phyloP scores from a whole-genome alignment of 2,797 vertebrate species.

The Cynodonichthys magdalenae region DNA sequence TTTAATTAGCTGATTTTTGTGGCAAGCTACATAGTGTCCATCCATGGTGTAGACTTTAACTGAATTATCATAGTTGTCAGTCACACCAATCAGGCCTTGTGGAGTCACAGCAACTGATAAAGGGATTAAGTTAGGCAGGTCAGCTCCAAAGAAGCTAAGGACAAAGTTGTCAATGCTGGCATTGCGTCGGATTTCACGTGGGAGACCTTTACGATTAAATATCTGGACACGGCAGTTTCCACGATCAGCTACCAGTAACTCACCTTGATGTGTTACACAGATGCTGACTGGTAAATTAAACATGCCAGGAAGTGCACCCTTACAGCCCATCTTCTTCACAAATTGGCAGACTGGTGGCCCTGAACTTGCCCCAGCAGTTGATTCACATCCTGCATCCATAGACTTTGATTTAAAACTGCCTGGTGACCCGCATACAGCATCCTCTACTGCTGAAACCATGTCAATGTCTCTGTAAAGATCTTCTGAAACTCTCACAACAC shows the following conservation, averaged over 20 bases:
- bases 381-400: conserved; percentile 74
- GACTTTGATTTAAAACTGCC: conserved; percentile 86
- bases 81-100: conserved; percentile 93
- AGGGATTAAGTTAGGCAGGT: conserved; percentile 92
- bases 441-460: conserved; percentile 80
- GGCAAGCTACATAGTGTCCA: conserved; percentile 93
- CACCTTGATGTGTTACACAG: conserved; percentile 88
- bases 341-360: conserved; percentile 89
- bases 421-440: conserved; percentile 75
- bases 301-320: conserved; percentile 92
- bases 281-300: conserved; percentile 96
- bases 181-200: conserved; percentile 94
- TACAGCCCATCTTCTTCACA: conserved; percentile 96
- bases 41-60: conserved; percentile 97
- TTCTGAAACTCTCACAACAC: conserved; percentile 47
- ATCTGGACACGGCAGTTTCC: conserved; percentile 96
- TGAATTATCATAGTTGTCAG: conserved; percentile 96
- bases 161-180: conserved; percentile 97
- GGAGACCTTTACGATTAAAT: conserved; percentile 95
- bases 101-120: conserved; percentile 94
- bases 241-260: conserved; percentile 95
- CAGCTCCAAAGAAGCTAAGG: conserved; percentile 93
- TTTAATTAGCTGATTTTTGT: conserved; percentile 95
- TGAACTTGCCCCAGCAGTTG: conserved; percentile 43
- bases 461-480: conserved; percentile 86